Evolutionary conservation across 2,113 vertebrate species (phyloP).

Genomic region (Felis catus): F.catus_Fca126_mat1.0 CM031426.1:8397501-8398000

Average conservation of each 20-base stretch:
- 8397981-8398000: not conserved
- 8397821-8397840: conserved; percentile 89
- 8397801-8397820: conserved; percentile 93
- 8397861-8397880: conserved; percentile 90
- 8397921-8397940: conserved; percentile 91
- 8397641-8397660: not conserved
- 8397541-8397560: too few relatives aligned
- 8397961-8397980: not conserved
- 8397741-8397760: conserved; percentile 61
- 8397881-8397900: conserved; percentile 92
- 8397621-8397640: not conserved
- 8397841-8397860: conserved; percentile 87
- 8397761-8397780: conserved; percentile 92
- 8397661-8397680: not conserved
- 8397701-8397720: not conserved
- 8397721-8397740: not conserved
- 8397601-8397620: not conserved
- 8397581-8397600: not conserved
- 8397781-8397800: conserved; percentile 86
- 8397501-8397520: not conserved
- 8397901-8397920: conserved; percentile 95
- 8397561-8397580: not conserved
- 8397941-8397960: conserved; percentile 82
- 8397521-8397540: not conserved
- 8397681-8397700: not conserved